Evolutionary conservation across 2,888 invertebrate genomes (phyloP).

Genomic region (Antitype chi): DNA sequence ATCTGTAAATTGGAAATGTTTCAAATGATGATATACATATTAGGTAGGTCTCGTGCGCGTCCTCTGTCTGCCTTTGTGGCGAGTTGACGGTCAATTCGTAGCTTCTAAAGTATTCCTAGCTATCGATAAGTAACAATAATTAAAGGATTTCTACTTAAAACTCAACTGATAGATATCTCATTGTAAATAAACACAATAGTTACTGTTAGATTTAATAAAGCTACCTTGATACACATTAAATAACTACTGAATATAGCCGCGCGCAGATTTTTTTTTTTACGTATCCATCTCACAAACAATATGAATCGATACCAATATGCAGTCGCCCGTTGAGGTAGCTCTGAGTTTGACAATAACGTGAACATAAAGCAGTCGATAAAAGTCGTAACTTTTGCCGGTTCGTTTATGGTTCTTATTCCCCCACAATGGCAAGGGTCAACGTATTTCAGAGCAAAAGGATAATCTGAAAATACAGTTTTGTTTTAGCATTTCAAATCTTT

Average conservation of each 20-base stretch:
- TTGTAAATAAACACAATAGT: slow-evolving; percentile 5
- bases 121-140: slow-evolving; percentile 11
- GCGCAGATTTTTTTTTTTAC: background rate
- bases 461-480: slow-evolving; percentile 15
- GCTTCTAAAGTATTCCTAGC: slow-evolving; percentile 36
- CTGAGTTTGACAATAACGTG: slow-evolving; percentile 15
- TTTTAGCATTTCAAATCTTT: slow-evolving; percentile 30
- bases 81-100: slow-evolving; percentile 32
- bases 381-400: slow-evolving; percentile 30
- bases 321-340: slow-evolving; percentile 16
- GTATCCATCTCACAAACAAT: slow-evolving; percentile 3
- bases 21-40: slow-evolving; percentile 62
- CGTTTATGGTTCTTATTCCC: slow-evolving; percentile 7
- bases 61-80: slow-evolving; percentile 56
- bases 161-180: slow-evolving; percentile 19
- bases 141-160: slow-evolving; percentile 16
- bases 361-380: slow-evolving; percentile 31
- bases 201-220: background rate
- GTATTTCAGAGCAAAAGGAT: slow-evolving; percentile 20
- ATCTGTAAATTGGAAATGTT: slow-evolving; percentile 71
- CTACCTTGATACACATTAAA: background rate
- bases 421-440: slow-evolving; percentile 11
- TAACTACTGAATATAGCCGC: background rate
- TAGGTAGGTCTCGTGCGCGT: slow-evolving; percentile 48
- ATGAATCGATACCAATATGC: slow-evolving; percentile 44